phyloP scores from a whole-genome alignment of 2,113 vertebrate genomes.

The Protobothrops flavoviridis region DNA sequence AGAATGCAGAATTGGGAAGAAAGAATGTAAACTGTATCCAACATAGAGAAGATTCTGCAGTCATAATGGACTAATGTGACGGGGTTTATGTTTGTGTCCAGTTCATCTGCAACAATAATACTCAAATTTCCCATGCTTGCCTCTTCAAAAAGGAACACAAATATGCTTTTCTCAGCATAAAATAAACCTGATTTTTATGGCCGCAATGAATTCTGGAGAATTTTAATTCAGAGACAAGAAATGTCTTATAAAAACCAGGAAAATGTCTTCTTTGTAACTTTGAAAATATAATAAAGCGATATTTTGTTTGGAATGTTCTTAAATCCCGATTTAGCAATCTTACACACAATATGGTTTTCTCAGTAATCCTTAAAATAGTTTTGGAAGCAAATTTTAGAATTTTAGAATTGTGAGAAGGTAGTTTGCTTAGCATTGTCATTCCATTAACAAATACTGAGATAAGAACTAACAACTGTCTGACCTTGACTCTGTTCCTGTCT shows the following conservation, averaged over 20 bases:
- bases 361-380: not conserved
- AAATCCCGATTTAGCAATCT: not conserved
- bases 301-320: not conserved
- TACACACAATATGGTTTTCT: not conserved
- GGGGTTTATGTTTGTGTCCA: not conserved
- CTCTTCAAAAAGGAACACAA: not conserved
- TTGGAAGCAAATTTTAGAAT: not conserved
- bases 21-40: not conserved
- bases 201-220: not conserved
- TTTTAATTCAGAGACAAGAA: not conserved
- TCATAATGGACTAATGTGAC: not conserved
- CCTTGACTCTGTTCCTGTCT: not conserved
- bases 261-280: not conserved
- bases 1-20: not conserved
- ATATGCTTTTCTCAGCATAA: not conserved
- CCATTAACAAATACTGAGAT: not conserved
- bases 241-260: not conserved
- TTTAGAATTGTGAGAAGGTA: not conserved
- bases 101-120: not conserved
- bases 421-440: not conserved
- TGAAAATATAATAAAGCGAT: not conserved
- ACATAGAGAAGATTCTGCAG: not conserved
- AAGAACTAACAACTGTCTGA: not conserved
- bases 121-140: not conserved
- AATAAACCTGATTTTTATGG: not conserved